These are phyloP conservation scores for Linepithema humile DNA, from an alignment of 1,140 invertebrate genomes.

Conservation along the genomic window DNA sequence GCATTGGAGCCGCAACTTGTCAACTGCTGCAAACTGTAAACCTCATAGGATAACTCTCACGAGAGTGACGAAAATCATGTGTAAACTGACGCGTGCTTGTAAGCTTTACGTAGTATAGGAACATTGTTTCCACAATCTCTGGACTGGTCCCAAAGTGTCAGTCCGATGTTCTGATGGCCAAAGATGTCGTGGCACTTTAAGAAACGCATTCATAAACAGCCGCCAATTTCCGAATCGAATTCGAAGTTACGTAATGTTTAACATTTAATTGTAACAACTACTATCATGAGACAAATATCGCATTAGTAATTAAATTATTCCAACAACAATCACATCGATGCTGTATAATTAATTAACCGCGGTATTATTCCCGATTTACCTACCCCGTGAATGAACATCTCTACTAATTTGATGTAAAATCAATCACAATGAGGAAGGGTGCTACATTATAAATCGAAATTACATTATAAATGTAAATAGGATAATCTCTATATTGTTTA, in stretches of 20 bases:
- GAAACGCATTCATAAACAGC: neutral
- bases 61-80: constrained; percentile 59
- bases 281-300: neutral
- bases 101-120: constrained; percentile 47
- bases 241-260: neutral
- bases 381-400: neutral
- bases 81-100: constrained; percentile 62
- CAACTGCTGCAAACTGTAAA: neutral
- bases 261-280: neutral
- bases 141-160: constrained; percentile 59
- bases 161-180: constrained; percentile 44
- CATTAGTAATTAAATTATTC: neutral
- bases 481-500: constrained; percentile 35
- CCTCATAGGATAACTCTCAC: constrained; percentile 24
- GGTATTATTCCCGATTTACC: constrained; percentile 1
- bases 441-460: constrained; percentile 21
- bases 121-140: constrained; percentile 66
- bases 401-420: constrained; percentile 29
- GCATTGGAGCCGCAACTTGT: neutral
- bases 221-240: neutral
- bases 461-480: neutral
- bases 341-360: constrained; percentile 33
- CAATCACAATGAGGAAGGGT: neutral
- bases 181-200: constrained; percentile 48
- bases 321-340: neutral